Conservation (phyloP, 2,888 invertebrate species). For the Oscheius myriophilus region DNA sequence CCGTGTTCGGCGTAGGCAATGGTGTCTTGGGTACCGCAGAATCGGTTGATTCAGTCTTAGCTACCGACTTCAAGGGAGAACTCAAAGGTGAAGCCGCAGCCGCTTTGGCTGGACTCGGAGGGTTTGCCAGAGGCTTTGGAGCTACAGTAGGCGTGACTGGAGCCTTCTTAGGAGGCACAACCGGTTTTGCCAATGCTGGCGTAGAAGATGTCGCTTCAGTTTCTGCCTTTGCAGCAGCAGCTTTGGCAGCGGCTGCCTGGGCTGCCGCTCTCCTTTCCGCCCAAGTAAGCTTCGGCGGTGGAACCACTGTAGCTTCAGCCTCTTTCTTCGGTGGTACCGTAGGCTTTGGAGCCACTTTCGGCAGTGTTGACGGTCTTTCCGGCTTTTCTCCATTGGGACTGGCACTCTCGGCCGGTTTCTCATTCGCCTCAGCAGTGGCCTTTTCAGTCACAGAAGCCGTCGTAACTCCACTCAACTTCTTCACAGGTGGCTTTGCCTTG, state of each 20-base stretch:
- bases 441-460: slow-evolving; percentile 20
- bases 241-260: not conserved
- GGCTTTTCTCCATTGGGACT: not conserved
- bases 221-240: not conserved
- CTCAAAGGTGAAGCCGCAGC: not conserved
- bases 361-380: no score
- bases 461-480: slow-evolving; percentile 15
- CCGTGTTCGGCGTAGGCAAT: no score
- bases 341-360: no score
- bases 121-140: not conserved
- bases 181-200: not conserved
- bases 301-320: not conserved
- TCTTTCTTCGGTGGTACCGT: not conserved
- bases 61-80: not conserved
- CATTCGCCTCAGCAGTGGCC: slow-evolving; percentile 14
- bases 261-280: not conserved
- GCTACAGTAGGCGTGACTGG: not conserved
- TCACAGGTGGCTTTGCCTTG: not conserved
- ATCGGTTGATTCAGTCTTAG: not conserved
- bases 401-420: slow-evolving; percentile 5
- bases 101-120: slow-evolving; percentile 10
- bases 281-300: not conserved
- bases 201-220: not conserved
- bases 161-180: slow-evolving; percentile 18
- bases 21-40: not conserved